Evolutionary conservation across 2,888 invertebrate species (phyloP), one percentile per base, ranked within the genome.

Genomic region (Herminia tarsipennalis): DNA sequence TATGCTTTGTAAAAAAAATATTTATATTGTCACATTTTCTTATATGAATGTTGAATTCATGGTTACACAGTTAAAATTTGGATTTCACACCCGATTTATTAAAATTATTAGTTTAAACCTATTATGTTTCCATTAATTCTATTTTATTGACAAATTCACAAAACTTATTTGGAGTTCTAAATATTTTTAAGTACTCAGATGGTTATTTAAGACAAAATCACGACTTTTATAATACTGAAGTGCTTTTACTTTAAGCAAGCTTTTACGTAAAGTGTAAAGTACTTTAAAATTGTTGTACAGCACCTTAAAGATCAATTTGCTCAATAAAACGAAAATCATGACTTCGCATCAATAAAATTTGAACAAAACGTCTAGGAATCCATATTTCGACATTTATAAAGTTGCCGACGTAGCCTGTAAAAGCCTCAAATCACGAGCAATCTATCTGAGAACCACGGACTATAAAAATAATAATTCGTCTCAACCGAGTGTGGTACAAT

Each of bases 401-500:
- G 72, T 72, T 74, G 70, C 69, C 71, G 73, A 66, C 72, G 70
- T 66, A 74, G 74, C 72, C 70, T 73, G 78, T 81, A 80, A 83
- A 84, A 85, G 84, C 83, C 75, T 83, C 78, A 78, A 87, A 86
- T 88, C 86, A 82, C 81, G 66, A 76, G 78, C 86, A 81, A 88
- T 88, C 86, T 83, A 83, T 86, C 82, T 75, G 78, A 79, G 78
- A 73, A 83, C 78, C 76, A 74, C 76, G 78, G 78, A 81, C 84
- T 83, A 85, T 87, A 86, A 88, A 88, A 88, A 87, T 87, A 86
- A 87, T 88, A 86, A 88, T 86, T 86, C 83, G 81, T 84, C 83
- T 83, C 73, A 73, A 73, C 63, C 70, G 53, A 33, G 61, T 36
- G 20, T 45, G 52, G 65, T 37, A 1, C 5, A 10, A 6, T 18